phyloP scores from a whole-genome alignment of 2,113 vertebrate species.

The Danio rerio region GRCz12tu NC_133177.1:44470501-44471000 shows the following conservation, averaged over 20 bases:
- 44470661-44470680: neutral
- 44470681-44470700: slow-evolving; percentile 15
- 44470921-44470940: neutral
- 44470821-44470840: slow-evolving; percentile 29
- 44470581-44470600: too few relatives aligned
- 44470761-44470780: slow-evolving; percentile 30
- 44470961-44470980: too few relatives aligned
- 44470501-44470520: too few relatives aligned
- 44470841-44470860: slow-evolving; percentile 41
- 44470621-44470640: neutral
- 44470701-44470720: slow-evolving; percentile 30
- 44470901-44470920: slow-evolving; percentile 3
- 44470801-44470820: slow-evolving; percentile 13
- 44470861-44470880: slow-evolving; percentile 51
- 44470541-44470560: too few relatives aligned
- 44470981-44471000: too few relatives aligned
- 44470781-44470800: slow-evolving; percentile 53
- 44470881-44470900: slow-evolving; percentile 45
- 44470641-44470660: neutral
- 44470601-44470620: too few relatives aligned
- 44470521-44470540: too few relatives aligned
- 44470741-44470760: slow-evolving; percentile 1
- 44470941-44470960: too few relatives aligned
- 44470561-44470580: too few relatives aligned
- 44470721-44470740: neutral